Percentiles rank a stretch among this genome's conserved stretches.
phyloP scores from a whole-genome alignment of 2,113 vertebrate genomes.

The Xiphorhynchus elegans region DNA sequence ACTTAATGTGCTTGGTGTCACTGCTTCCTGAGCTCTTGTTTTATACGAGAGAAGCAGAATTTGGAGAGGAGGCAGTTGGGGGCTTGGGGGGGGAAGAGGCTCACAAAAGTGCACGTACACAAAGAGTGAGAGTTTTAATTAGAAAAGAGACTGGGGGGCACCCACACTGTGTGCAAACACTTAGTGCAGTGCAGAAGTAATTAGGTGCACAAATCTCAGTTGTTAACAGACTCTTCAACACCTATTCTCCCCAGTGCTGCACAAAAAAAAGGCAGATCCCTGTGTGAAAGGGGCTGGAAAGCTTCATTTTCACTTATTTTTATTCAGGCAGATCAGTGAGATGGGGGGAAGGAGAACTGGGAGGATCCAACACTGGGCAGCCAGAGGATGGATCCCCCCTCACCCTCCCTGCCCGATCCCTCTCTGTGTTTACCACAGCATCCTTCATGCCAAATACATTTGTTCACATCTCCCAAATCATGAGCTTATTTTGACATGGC shows the following conservation, averaged over 20 bases:
- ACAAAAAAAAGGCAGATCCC: background rate
- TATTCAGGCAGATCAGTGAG: background rate
- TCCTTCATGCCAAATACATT: background rate
- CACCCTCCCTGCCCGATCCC: background rate
- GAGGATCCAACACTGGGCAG: background rate
- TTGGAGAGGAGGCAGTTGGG: background rate
- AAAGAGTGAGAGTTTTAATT: background rate
- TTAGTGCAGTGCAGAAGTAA: background rate
- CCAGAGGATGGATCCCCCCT: background rate
- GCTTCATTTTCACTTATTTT: background rate
- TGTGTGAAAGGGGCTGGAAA: background rate
- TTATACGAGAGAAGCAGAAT: background rate
- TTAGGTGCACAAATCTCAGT: conserved; percentile 11
- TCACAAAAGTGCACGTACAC: accelerated
- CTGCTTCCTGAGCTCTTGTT: conserved; percentile 44
- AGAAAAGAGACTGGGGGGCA: background rate
- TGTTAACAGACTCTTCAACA: conserved; percentile 1
- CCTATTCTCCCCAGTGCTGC: background rate
- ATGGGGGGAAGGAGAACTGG: background rate
- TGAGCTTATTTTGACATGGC: background rate
- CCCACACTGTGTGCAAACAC: background rate
- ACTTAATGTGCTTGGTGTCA: conserved; percentile 46
- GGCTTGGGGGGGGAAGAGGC: background rate
- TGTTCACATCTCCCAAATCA: accelerated
- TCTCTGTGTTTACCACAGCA: background rate